Evolutionary conservation across 2,113 vertebrate genomes (phyloP), one percentile per base, ranked within the genome.

Genomic region (Peromyscus polionotus): DNA sequence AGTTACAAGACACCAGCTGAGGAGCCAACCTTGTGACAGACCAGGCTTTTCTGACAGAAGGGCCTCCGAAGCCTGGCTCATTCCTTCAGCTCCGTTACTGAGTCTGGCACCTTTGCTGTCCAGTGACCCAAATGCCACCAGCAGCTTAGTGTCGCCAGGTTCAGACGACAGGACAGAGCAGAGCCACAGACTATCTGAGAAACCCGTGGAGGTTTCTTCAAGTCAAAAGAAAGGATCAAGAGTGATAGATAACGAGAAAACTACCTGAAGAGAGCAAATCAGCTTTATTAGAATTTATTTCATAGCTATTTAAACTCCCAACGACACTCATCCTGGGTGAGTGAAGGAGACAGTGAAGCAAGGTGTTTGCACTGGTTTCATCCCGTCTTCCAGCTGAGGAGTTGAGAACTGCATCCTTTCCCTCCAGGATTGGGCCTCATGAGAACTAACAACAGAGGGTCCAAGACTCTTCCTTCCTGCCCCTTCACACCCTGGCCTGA

Each of bases 211-310:
- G 45, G 16, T 28, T 93, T 92, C 73, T 70, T 92, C 28, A 63
- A 85, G 39, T 33, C 39, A 57, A 12, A 81, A 13, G 10, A 86
- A 9, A 48, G 6, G 4, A 91, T 8, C 33, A 36, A 89, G 33
- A 83, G 42, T 77, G 59, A 51, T 54, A 72, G 90, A n/a, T n/a
- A 22, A 36, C 67, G 36, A 91, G n/a, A 85, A 88, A 79, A 4
- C 17, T 86, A 6, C 17, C 75, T 22, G 0, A 57, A 79, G 16
- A 80, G 61, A 95, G 42, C 2, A 61, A 61, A 94, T 59, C 2
- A 20, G 42, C 67, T 91, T 87, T 51, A 45, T 93, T 79, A 63
- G 51, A 83, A 65, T 24, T 54, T 75, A 87, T 87, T 95, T 90
- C 28, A 45, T 5, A 72, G 57, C 65, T 77, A 39, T 72, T 97